These are phyloP conservation scores for Diachrysia chrysitis DNA, from an alignment of 2,888 invertebrate species.

Conservation along the genomic window DNA sequence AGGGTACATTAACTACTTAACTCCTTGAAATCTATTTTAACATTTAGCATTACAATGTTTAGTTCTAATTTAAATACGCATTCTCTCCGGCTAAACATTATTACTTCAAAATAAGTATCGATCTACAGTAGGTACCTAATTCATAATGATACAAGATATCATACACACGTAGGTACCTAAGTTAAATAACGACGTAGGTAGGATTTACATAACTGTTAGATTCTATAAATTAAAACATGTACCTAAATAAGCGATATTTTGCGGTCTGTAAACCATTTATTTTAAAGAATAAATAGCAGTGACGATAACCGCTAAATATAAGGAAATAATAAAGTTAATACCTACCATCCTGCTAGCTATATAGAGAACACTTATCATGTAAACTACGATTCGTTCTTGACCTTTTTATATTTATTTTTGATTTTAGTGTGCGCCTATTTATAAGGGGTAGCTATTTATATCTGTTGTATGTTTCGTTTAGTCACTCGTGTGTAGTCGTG, in stretches of 20 bases:
- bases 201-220: background rate
- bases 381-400: slow-evolving; percentile 38
- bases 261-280: slow-evolving; percentile 39
- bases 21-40: background rate
- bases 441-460: slow-evolving; percentile 49
- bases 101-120: background rate
- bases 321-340: slow-evolving; percentile 47
- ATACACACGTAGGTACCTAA: background rate
- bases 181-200: background rate
- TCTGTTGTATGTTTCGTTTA: slow-evolving; percentile 32
- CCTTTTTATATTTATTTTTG: slow-evolving; percentile 40
- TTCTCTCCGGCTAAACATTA: background rate
- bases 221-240: slow-evolving; percentile 10
- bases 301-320: slow-evolving; percentile 39
- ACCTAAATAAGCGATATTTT: slow-evolving; percentile 34
- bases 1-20: background rate
- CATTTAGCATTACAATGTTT: background rate
- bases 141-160: background rate
- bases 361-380: background rate
- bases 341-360: background rate
- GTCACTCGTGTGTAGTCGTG: slow-evolving; percentile 28
- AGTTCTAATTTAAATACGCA: background rate
- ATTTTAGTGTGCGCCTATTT: slow-evolving; percentile 41
- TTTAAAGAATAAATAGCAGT: slow-evolving; percentile 31
- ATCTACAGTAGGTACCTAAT: background rate